Conservation (phyloP, 2,888 invertebrate species). For the Endomychus coccineus region DNA sequence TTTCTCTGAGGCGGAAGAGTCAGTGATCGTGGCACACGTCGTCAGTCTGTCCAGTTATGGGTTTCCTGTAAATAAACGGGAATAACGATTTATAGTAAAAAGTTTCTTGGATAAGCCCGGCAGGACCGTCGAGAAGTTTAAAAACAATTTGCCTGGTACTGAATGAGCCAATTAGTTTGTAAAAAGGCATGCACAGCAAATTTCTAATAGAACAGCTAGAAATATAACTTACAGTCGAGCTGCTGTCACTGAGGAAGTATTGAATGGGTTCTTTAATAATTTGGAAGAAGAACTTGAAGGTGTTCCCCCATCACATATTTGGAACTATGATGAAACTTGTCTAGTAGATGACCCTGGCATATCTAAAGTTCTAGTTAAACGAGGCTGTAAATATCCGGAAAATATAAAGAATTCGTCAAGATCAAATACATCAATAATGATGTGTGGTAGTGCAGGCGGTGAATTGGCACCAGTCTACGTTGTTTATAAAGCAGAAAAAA, state of each 20-base stretch:
- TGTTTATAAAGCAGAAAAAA: conserved; percentile 29
- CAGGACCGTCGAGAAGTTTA: no score
- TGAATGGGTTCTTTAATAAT: conserved; percentile 9
- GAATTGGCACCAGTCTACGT: conserved; percentile 28
- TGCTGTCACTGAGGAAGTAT: conserved; percentile 2
- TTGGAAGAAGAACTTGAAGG: conserved; percentile 6
- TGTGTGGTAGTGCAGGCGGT: conserved; percentile 28
- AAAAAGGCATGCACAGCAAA: no score
- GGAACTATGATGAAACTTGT: conserved; percentile 5
- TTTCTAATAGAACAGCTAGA: no score
- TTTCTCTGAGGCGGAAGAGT: no score
- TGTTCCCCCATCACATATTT: neutral
- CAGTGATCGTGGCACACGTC: no score
- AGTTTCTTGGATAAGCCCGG: no score
- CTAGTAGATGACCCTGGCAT: conserved; percentile 1
- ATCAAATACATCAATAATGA: conserved; percentile 27
- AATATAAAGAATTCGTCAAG: conserved; percentile 27
- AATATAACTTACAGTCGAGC: no score
- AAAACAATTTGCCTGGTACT: no score
- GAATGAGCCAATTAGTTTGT: no score
- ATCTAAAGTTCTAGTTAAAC: conserved; percentile 2
- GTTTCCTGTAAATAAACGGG: no score
- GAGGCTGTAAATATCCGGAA: conserved; percentile 25
- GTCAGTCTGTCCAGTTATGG: no score
- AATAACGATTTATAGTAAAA: no score